A percentile compares a stretch with the other conserved stretches of the same genome.
These are phyloP conservation scores for Acanthosoma haemorrhoidale DNA, from an alignment of 2,888 invertebrate species.

Conservation along the genomic window DNA sequence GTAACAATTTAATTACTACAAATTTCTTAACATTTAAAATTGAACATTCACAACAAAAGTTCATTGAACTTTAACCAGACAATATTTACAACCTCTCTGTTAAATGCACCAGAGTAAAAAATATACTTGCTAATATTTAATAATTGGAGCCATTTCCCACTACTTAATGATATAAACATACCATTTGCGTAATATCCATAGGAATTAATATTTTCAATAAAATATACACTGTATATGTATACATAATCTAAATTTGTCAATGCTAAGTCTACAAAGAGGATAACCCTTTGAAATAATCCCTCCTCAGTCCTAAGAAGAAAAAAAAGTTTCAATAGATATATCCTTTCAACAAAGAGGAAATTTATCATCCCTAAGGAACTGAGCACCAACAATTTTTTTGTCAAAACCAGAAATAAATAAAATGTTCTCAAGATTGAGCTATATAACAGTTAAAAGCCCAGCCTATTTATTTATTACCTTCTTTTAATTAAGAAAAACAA, in stretches of 20 bases:
- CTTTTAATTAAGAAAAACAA: not conserved
- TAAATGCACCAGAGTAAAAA: conserved; percentile 2
- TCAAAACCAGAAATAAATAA: conserved; percentile 2
- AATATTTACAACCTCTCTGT: conserved; percentile 14
- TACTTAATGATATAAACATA: conserved; percentile 9
- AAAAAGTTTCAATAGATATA: not conserved
- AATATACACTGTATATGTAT: conserved; percentile 28
- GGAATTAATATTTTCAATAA: conserved; percentile 22
- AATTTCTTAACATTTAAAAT: not conserved
- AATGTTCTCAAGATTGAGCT: not conserved
- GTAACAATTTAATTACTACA: conserved; percentile 1
- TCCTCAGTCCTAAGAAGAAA: not conserved
- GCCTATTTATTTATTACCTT: no score
- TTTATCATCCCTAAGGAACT: conserved; percentile 16
- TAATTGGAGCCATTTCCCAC: not conserved
- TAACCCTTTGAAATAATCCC: conserved; percentile 4
- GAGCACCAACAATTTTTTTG: conserved; percentile 20
- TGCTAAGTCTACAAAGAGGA: conserved; percentile 15
- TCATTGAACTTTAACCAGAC: conserved; percentile 7
- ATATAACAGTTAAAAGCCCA: conserved; percentile 3
- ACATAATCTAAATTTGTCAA: conserved; percentile 14
- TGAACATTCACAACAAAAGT: not conserved
- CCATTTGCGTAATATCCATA: conserved; percentile 26
- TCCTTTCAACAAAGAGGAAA: conserved; percentile 9
- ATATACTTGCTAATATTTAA: not conserved